Base-by-base conservation (phyloP, 1,140 invertebrate genomes). In the Muscidifurax raptorellus region DNA sequence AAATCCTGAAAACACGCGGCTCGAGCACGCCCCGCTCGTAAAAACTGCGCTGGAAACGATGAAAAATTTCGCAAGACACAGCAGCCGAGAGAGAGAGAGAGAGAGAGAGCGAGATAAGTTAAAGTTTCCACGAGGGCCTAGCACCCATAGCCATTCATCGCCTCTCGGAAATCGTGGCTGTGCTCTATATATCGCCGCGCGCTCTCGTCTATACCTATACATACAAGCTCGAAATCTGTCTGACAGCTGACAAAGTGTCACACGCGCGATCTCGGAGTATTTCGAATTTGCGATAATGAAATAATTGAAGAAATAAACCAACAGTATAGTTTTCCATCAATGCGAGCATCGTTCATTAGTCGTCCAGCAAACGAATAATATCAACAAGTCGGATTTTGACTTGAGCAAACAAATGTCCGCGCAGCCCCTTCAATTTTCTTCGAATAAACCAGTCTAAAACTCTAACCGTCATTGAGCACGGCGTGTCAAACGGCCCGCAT, bases 11-110 rank as follows among this genome's bases (percentile, higher is more conserved):
- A 69, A 69, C 52, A 69, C 18, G 59, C 59, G 25, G 12, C 2
- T 10, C 66, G 66, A 69, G 66, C 66, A 69, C 66, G 66, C 25
- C 66, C 28, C 27, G 25, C 66, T 69, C 66, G 66, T 69, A 69
- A 69, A 69, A 69, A 59, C 18, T n/a, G n/a, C 27, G 66, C 22
- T 59, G 52, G 66, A 13, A 69, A 30, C 66, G 28, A 69, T 69
- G 66, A 69, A 69, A 69, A 69, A 69, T 69, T 69, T 69, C 66
- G 25, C 66, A 69, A 30, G 66, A 27, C 66, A 30, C 66, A 30
- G 66, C 66, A 30, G 25, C 28, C 25, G 27, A 69, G 27, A 69
- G 27, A 69, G 66, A 28, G 66, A 67, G 66, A 27, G 25, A 22
- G 66, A 28, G 22, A 69, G 66, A 69, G 66, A 28, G 27, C 66